These are phyloP conservation scores for Paraplagusia blochii DNA, from an alignment of 2,113 vertebrate genomes.

Conservation along the genomic window DNA sequence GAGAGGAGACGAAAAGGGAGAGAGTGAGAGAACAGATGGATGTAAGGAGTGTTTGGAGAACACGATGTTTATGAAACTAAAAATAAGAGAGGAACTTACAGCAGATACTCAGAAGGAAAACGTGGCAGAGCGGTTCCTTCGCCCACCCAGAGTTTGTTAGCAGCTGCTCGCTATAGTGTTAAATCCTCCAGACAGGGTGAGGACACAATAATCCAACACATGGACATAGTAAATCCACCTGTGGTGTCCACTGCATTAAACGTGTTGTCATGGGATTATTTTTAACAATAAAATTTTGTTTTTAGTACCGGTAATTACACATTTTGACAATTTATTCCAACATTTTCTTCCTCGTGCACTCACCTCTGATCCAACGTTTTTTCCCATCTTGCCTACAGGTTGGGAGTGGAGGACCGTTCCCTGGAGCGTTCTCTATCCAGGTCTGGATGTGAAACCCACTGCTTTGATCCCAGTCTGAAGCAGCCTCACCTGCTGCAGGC, in stretches of 20 bases:
- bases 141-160: constrained; percentile 29
- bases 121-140: neutral
- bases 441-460: constrained; percentile 88
- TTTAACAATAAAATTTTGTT: no score
- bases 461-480: constrained; percentile 87
- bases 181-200: constrained; percentile 17
- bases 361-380: neutral
- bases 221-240: neutral
- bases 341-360: no score
- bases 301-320: no score
- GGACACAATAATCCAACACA: constrained; percentile 11
- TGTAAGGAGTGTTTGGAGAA: constrained; percentile 4
- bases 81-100: neutral
- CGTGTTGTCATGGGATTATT: no score
- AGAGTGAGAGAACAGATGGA: neutral
- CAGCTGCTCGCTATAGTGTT: neutral
- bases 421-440: constrained; percentile 82
- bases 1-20: neutral
- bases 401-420: constrained; percentile 78
- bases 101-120: neutral
- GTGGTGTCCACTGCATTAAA: no score
- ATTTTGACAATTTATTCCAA: no score
- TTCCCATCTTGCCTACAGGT: constrained; percentile 60
- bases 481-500: constrained; percentile 82
- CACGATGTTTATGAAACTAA: neutral